Evolutionary conservation across 2,888 invertebrate genomes (phyloP).

Genomic region (Parnassius orleans): DNA sequence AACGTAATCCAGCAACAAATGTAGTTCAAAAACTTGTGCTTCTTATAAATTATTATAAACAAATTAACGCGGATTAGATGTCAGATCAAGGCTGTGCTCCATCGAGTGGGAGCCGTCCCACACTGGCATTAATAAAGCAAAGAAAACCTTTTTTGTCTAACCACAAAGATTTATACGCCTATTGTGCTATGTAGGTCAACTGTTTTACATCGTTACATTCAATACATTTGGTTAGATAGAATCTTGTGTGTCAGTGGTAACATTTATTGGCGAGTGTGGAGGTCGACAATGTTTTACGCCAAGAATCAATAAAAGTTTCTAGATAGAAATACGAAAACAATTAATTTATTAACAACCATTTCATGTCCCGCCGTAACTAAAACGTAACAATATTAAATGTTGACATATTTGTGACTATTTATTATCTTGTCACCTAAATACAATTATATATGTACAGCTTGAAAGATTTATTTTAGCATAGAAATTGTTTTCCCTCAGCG

Average conservation of each 20-base stretch:
- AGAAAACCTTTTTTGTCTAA: slow-evolving; percentile 58
- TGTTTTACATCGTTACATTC: slow-evolving; percentile 53
- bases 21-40: no score
- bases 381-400: no score
- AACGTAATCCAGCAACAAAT: no score
- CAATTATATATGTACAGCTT: no score
- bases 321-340: neutral
- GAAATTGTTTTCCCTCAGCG: no score
- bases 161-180: slow-evolving; percentile 64
- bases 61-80: neutral
- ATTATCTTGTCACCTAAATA: no score
- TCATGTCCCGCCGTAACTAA: no score
- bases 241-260: slow-evolving; percentile 51
- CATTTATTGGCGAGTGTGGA: slow-evolving; percentile 49
- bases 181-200: slow-evolving; percentile 71
- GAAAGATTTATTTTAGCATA: no score
- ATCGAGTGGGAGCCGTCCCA: slow-evolving; percentile 34
- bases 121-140: slow-evolving; percentile 38
- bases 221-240: slow-evolving; percentile 31
- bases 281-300: slow-evolving; percentile 32
- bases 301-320: slow-evolving; percentile 25
- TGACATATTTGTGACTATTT: no score
- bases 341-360: no score
- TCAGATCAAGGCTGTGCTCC: slow-evolving; percentile 39
- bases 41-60: no score